Evolutionary conservation across 2,797 vertebrate species (phyloP).

Genomic region (Pseudopleuronectes americanus): DNA sequence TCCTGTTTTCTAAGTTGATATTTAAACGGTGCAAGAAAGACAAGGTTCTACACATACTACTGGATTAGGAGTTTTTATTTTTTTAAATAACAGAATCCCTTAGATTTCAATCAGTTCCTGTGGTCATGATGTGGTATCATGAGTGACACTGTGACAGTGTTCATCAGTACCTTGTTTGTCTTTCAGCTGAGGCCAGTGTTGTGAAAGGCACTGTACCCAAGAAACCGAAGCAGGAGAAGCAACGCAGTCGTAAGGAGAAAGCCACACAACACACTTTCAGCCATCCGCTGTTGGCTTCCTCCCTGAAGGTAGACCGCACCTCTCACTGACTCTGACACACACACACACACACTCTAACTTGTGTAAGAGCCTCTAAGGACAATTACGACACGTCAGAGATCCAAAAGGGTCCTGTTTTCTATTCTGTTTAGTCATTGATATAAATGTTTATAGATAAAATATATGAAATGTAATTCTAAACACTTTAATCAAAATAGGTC

Average conservation of each 20-base stretch:
- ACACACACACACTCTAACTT: too few relatives aligned
- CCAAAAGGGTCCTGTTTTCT: background rate
- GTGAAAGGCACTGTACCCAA: conserved; percentile 74
- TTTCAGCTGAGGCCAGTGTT: conserved; percentile 72
- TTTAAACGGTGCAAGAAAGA: too few relatives aligned
- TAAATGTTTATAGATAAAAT: too few relatives aligned
- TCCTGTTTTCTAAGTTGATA: too few relatives aligned
- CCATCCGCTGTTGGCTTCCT: conserved; percentile 88
- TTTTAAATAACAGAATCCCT: background rate
- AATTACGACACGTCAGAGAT: too few relatives aligned
- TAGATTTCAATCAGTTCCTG: background rate
- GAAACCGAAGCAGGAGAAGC: conserved; percentile 86
- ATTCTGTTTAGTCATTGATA: background rate
- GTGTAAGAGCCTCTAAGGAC: background rate
- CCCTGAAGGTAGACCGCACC: conserved; percentile 87
- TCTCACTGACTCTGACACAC: background rate
- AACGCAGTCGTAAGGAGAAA: conserved; percentile 85
- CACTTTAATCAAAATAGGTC: background rate
- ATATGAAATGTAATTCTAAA: background rate
- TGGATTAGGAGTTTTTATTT: too few relatives aligned
- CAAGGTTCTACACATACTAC: too few relatives aligned
- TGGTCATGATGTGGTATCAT: background rate
- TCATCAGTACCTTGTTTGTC: background rate
- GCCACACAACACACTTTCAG: conserved; percentile 87
- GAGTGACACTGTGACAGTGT: background rate